These are phyloP conservation scores for Anastatus disparis DNA, from an alignment of 1,140 invertebrate genomes.

Conservation along the genomic window DNA sequence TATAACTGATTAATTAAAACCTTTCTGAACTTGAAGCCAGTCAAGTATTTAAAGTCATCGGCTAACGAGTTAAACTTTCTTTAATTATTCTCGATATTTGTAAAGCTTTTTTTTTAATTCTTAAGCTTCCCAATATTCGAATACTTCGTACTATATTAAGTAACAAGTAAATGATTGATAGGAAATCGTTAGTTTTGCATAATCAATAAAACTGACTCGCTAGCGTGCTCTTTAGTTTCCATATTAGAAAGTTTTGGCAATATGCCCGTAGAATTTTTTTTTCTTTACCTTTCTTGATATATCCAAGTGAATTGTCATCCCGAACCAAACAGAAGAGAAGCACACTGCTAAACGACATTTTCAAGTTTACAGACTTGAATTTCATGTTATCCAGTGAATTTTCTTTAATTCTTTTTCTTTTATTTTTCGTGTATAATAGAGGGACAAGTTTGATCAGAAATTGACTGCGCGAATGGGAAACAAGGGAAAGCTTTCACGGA, in stretches of 20 bases:
- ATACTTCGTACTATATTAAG: not conserved
- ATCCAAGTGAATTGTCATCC: not conserved
- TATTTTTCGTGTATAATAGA: not conserved
- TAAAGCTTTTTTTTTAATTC: not conserved
- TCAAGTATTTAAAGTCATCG: not conserved
- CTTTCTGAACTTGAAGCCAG: not conserved
- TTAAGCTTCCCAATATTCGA: not conserved
- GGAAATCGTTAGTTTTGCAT: conserved; percentile 32
- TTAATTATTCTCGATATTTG: too few relatives aligned
- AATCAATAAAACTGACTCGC: not conserved
- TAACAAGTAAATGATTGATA: conserved; percentile 38
- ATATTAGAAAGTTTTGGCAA: not conserved
- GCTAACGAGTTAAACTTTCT: conserved; percentile 5
- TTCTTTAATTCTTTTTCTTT: too few relatives aligned
- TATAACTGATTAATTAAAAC: not conserved
- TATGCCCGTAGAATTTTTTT: not conserved
- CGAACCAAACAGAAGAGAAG: not conserved
- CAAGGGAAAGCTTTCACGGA: not conserved
- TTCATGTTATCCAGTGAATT: too few relatives aligned
- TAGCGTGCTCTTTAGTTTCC: not conserved
- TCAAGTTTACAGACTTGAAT: conserved; percentile 3
- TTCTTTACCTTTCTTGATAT: not conserved
- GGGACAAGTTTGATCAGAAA: not conserved
- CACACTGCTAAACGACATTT: not conserved
- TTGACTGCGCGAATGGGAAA: not conserved